Conservation (phyloP, 2,113 vertebrate species). For the Solea senegalensis region DNA sequence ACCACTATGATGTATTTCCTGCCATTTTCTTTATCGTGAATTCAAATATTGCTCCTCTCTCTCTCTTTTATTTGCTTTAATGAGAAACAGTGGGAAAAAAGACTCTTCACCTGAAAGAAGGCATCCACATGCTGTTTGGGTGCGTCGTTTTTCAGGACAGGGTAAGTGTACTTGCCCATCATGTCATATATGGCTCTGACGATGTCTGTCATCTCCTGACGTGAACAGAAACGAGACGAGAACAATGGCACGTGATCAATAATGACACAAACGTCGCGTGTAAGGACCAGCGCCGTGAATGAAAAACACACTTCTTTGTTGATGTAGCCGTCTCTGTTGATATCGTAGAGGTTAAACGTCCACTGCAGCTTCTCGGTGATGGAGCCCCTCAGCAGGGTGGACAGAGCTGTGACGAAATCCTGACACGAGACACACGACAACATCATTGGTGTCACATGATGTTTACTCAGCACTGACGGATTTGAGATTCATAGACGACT, state of each 20-base stretch:
- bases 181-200: slow-evolving; percentile 98
- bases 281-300: neutral
- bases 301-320: slow-evolving; percentile 90
- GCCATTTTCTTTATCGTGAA: no score
- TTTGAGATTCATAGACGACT: neutral
- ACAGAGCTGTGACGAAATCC: slow-evolving; percentile 96
- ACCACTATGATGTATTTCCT: no score
- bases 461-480: neutral
- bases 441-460: neutral
- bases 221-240: neutral
- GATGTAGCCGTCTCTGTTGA: slow-evolving; percentile 96
- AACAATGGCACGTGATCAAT: neutral
- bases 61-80: neutral
- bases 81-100: neutral
- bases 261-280: neutral
- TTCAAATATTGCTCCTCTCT: no score
- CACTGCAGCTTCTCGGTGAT: slow-evolving; percentile 94
- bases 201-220: slow-evolving; percentile 96
- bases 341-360: slow-evolving; percentile 98
- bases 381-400: slow-evolving; percentile 90
- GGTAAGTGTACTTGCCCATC: slow-evolving; percentile 98
- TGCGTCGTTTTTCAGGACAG: slow-evolving; percentile 91
- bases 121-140: slow-evolving; percentile 94
- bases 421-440: slow-evolving; percentile 59
- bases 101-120: slow-evolving; percentile 91